Conservation (phyloP, 2,888 invertebrate species). For the Ophonus ardosiacus region DNA sequence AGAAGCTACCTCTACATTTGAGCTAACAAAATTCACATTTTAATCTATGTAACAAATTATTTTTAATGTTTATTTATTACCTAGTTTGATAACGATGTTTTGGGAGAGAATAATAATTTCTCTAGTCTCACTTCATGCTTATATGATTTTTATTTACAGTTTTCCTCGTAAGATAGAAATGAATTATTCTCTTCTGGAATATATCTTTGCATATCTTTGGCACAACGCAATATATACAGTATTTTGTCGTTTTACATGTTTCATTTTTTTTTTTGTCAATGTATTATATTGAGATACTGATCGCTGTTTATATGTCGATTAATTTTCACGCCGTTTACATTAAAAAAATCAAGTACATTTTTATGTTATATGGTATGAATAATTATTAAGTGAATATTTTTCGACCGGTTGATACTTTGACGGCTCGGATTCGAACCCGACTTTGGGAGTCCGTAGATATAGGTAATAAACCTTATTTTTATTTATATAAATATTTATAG, state of each 20-base stretch:
- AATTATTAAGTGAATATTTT: too few relatives aligned
- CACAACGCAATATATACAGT: conserved; percentile 13
- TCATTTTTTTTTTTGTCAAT: neutral
- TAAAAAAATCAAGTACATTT: too few relatives aligned
- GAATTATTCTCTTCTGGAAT: conserved; percentile 15
- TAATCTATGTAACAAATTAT: conserved; percentile 23
- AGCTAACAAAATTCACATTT: conserved; percentile 26
- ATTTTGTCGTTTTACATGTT: neutral
- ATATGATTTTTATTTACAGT: neutral
- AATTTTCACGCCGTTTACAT: neutral
- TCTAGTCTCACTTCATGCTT: neutral
- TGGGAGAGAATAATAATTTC: neutral
- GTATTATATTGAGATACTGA: neutral
- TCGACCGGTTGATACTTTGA: too few relatives aligned
- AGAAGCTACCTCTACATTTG: conserved; percentile 35
- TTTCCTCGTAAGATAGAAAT: neutral
- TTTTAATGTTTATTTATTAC: conserved; percentile 42
- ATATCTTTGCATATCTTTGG: conserved; percentile 22
- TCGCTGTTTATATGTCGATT: neutral
- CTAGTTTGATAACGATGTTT: conserved; percentile 12
- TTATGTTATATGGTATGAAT: too few relatives aligned
- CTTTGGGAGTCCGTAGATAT: too few relatives aligned
- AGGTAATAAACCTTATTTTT: too few relatives aligned
- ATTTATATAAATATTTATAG: too few relatives aligned
- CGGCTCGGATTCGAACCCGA: too few relatives aligned